Percentiles rank a stretch among this genome's conserved stretches.
Conservation (phyloP, 1,140 invertebrate species). For the Drosophila santomea region DNA sequence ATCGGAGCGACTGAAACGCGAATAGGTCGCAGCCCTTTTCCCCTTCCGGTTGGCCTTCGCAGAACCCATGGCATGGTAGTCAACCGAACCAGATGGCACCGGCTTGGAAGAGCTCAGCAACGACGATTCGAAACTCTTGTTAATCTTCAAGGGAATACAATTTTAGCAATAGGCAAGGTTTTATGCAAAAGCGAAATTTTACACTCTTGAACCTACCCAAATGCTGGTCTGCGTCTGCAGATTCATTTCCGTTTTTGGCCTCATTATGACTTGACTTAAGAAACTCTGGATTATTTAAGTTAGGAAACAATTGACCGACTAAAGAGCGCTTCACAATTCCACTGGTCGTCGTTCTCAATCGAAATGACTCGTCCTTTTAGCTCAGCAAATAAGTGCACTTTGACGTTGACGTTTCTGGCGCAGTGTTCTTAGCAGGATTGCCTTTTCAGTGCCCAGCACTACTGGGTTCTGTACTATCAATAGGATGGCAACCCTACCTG, state of each 20-base stretch:
- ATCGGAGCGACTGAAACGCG: not conserved
- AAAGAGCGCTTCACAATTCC: too few relatives aligned
- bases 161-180: not conserved
- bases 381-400: too few relatives aligned
- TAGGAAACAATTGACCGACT: not conserved
- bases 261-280: not conserved
- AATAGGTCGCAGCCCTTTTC: not conserved
- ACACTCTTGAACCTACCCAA: conserved; percentile 1
- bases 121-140: not conserved
- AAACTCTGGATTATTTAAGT: not conserved
- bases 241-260: not conserved
- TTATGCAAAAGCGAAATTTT: too few relatives aligned
- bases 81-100: too few relatives aligned
- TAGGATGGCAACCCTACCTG: not conserved
- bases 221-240: accelerated
- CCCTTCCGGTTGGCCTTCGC: too few relatives aligned
- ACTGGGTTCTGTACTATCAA: not conserved
- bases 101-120: not conserved
- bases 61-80: too few relatives aligned
- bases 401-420: not conserved
- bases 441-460: not conserved
- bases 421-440: not conserved
- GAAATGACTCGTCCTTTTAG: not conserved
- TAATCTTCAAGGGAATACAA: not conserved
- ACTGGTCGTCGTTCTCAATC: not conserved